These are phyloP conservation scores for Leiothrix lutea DNA, from an alignment of 2,113 vertebrate genomes.

Conservation along the genomic window DNA sequence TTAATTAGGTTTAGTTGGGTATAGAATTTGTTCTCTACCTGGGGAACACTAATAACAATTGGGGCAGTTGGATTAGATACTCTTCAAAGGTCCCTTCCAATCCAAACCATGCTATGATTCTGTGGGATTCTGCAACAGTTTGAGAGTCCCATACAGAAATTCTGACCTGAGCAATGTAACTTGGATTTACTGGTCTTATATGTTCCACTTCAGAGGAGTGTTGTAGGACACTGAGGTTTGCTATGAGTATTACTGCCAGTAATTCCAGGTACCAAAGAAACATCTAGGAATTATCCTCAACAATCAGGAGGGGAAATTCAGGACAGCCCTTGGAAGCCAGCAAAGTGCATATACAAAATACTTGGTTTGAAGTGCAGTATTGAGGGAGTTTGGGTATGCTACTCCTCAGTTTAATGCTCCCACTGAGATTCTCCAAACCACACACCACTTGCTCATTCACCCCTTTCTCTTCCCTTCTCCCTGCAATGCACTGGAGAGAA, in stretches of 20 bases:
- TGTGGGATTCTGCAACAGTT: not conserved
- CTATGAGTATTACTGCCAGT: not conserved
- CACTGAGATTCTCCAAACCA: not conserved
- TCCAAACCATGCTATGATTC: not conserved
- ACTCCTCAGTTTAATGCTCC: not conserved
- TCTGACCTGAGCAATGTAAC: not conserved
- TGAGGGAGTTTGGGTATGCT: not conserved
- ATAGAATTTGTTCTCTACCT: not conserved
- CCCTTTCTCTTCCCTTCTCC: not conserved
- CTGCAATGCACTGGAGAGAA: not conserved
- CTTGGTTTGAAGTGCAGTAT: not conserved
- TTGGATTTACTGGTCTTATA: not conserved
- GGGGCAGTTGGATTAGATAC: not conserved
- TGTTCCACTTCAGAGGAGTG: not conserved
- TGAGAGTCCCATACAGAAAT: not conserved
- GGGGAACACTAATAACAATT: not conserved
- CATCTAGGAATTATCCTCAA: not conserved
- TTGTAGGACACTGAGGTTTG: not conserved
- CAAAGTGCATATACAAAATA: not conserved
- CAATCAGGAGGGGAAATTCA: not conserved
- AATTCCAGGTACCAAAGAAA: not conserved
- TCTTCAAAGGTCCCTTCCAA: not conserved
- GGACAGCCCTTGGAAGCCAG: not conserved
- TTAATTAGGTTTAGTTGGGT: not conserved
- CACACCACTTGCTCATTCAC: accelerated